Evolutionary conservation across 2,888 invertebrate species (phyloP).

Genomic region (Alloscopus bannaensis): DNA sequence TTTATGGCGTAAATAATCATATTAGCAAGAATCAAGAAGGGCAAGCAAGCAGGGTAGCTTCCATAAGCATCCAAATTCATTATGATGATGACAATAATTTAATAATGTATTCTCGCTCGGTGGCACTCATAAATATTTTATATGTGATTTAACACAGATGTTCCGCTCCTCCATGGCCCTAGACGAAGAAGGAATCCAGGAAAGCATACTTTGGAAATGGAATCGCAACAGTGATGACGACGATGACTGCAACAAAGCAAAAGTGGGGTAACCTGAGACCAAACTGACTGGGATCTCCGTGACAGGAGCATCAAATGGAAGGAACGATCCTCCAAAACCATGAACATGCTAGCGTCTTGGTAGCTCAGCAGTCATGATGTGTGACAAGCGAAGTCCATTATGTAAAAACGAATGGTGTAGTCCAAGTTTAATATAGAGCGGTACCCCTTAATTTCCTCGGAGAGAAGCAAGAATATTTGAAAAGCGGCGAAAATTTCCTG

Average conservation of each 20-base stretch:
- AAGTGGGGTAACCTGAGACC: slow-evolving; percentile 16
- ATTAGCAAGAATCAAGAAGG: not conserved
- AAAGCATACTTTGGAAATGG: not conserved
- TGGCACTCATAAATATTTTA: slow-evolving; percentile 61
- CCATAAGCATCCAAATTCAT: slow-evolving; percentile 33
- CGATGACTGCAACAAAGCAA: not conserved
- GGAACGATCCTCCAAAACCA: too few relatives aligned
- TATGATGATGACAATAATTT: slow-evolving; percentile 43
- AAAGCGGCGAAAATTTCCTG: not conserved
- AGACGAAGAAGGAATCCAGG: slow-evolving; percentile 1
- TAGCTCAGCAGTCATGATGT: too few relatives aligned
- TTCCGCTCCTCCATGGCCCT: slow-evolving; percentile 9
- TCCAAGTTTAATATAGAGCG: too few relatives aligned
- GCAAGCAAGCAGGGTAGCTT: not conserved
- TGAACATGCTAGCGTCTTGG: too few relatives aligned
- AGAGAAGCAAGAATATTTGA: too few relatives aligned
- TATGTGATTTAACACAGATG: slow-evolving; percentile 63
- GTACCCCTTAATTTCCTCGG: too few relatives aligned
- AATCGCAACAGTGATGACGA: not conserved
- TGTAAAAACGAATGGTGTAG: too few relatives aligned
- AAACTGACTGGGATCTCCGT: too few relatives aligned
- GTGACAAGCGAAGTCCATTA: too few relatives aligned
- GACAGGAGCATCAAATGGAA: too few relatives aligned
- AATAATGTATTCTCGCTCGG: slow-evolving; percentile 33
- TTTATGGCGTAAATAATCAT: slow-evolving; percentile 5